Evolutionary conservation across 1,140 invertebrate genomes (phyloP).

Genomic region (Caenorhabditis inopinata): DNA sequence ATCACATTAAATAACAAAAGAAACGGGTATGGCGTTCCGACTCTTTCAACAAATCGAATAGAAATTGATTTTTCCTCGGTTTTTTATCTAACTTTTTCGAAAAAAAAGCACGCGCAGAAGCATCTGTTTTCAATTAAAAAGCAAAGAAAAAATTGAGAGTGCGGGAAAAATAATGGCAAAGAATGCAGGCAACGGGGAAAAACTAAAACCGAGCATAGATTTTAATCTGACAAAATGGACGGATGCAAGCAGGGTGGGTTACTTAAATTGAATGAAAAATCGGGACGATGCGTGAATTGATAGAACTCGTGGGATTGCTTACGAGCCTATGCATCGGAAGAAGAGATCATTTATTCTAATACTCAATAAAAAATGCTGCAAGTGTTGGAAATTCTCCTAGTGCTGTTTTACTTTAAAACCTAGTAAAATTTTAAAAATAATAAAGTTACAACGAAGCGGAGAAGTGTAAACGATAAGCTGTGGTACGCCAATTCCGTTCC

Average conservation of each 20-base stretch:
- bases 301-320: slow-evolving; percentile 22
- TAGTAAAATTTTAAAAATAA: too few relatives aligned
- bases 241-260: not conserved
- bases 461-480: too few relatives aligned
- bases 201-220: not conserved
- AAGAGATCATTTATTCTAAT: too few relatives aligned
- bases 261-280: slow-evolving; percentile 25
- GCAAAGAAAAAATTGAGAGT: not conserved
- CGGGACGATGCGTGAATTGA: not conserved
- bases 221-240: slow-evolving; percentile 29
- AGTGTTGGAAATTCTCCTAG: too few relatives aligned
- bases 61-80: too few relatives aligned
- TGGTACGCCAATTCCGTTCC: too few relatives aligned
- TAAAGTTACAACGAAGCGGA: too few relatives aligned
- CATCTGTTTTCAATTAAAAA: slow-evolving; percentile 33
- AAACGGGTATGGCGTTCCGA: not conserved
- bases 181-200: not conserved
- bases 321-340: too few relatives aligned
- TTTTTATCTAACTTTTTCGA: not conserved
- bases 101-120: not conserved
- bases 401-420: too few relatives aligned
- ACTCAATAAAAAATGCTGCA: too few relatives aligned
- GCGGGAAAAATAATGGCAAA: not conserved
- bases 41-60: not conserved
- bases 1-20: not conserved